Evolutionary conservation across 2,797 vertebrate species (phyloP), one percentile per base, ranked within the genome.

Genomic region (Falco peregrinus): DNA sequence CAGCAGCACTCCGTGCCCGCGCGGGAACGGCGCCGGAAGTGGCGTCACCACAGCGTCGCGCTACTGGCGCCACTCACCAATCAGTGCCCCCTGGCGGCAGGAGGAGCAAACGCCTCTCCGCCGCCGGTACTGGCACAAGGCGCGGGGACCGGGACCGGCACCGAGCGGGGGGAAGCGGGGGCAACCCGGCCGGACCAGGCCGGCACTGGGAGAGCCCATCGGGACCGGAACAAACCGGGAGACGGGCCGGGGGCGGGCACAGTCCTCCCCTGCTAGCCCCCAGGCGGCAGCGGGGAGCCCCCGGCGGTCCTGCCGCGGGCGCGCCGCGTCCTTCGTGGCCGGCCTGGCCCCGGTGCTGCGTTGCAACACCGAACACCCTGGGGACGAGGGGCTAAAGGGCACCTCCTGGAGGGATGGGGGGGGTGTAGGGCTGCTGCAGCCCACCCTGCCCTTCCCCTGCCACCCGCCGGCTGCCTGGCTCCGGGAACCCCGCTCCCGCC

Each of bases 141-240:
- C 15, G 2, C 2, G 2, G 37, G 11, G 9, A 41, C 41, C 41
- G 41, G 41, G 41, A 41, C 41, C 2, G 12, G 53, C 14, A 37
- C 10, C 6, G 2, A 16, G 37, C 2, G 3, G 18, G 10, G 13
- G 20, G 20, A 6, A 31, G 25, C 11, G 18, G 5, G 2, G 31
- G 9, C 28, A 33, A 35, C 9, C 16, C 22, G 43, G 6, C 8
- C 2, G 43, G n/a, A 13, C 6, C 5, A 11, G 53, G 22, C 14
- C 2, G 8, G 54, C 37, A 6, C 14, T 22, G 48, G 13, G n/a
- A 6, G 54, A 12, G 41, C 41, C 20, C 37, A 10, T 10, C 5
- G 31, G 29, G 16, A 45, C 9, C 12, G 33, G 24, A 37, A 13
- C 13, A 3, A 13, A 4, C 3, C 0, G 4, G 20, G 13, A 16